These are phyloP conservation scores for Falcunculus frontatus DNA, from an alignment of 2,113 vertebrate species.

Conservation along the genomic window DNA sequence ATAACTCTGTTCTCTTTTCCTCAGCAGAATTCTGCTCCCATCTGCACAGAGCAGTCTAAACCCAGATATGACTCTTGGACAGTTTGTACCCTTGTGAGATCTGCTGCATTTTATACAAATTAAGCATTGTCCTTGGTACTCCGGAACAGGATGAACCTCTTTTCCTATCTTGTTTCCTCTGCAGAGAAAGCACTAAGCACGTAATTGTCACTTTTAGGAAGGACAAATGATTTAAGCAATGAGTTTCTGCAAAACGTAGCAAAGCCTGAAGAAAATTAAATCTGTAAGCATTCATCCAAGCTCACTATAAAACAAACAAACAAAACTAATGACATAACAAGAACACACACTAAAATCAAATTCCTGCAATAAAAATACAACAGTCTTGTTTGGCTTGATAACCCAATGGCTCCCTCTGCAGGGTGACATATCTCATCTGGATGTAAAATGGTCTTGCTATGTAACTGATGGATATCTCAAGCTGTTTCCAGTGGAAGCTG, in stretches of 20 bases:
- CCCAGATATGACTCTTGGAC: not conserved
- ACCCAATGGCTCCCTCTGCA: constrained; percentile 40
- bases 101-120: constrained; percentile 4
- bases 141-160: not conserved
- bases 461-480: not conserved
- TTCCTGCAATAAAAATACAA: not conserved
- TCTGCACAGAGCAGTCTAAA: not conserved
- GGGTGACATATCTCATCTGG: not conserved
- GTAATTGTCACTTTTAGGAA: not conserved
- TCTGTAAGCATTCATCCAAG: not conserved
- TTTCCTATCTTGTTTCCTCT: not conserved
- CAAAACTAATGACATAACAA: not conserved
- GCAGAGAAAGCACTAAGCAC: not conserved
- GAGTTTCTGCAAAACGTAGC: not conserved
- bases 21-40: not conserved
- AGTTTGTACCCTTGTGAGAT: not conserved
- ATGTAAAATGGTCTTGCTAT: not conserved
- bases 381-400: not conserved
- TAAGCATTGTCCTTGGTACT: not conserved
- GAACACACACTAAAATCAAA: not conserved
- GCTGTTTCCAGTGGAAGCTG: not conserved
- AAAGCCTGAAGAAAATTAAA: not conserved
- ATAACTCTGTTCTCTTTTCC: not conserved
- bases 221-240: not conserved
- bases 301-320: not conserved